phyloP scores from a whole-genome alignment of 1,140 invertebrate genomes.

The Drosophila simulans region DNA sequence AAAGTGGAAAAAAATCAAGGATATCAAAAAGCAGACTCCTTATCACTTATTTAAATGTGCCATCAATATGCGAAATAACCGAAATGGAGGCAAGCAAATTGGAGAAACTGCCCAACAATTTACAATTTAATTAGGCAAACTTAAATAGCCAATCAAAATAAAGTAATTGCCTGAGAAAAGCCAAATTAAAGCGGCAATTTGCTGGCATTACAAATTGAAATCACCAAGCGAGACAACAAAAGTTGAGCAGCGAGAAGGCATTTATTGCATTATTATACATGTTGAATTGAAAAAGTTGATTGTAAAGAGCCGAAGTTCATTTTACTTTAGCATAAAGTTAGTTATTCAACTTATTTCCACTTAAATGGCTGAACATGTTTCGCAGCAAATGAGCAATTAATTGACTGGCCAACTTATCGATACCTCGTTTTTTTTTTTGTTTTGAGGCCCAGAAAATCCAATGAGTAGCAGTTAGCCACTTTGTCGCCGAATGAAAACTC shows the following conservation, averaged over 20 bases:
- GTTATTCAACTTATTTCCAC: too few relatives aligned
- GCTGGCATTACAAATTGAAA: slow-evolving; percentile 1
- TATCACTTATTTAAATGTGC: slow-evolving; percentile 29
- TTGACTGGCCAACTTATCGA: too few relatives aligned
- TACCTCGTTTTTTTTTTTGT: too few relatives aligned
- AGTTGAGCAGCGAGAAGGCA: too few relatives aligned
- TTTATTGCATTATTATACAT: too few relatives aligned
- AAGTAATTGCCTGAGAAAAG: slow-evolving; percentile 29
- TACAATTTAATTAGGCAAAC: slow-evolving; percentile 44
- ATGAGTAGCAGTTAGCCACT: slow-evolving; percentile 25
- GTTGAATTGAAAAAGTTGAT: not conserved
- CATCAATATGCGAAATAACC: slow-evolving; percentile 24
- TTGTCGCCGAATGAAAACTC: slow-evolving; percentile 23
- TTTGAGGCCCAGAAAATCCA: not conserved
- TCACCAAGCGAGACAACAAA: slow-evolving; percentile 7
- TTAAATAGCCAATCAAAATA: slow-evolving; percentile 46
- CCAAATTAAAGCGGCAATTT: slow-evolving; percentile 15
- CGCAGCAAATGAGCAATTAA: too few relatives aligned
- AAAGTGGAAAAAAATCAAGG: slow-evolving; percentile 1
- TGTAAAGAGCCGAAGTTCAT: not conserved
- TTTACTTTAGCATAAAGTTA: too few relatives aligned
- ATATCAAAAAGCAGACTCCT: not conserved
- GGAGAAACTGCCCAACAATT: slow-evolving; percentile 4
- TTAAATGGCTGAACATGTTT: too few relatives aligned
- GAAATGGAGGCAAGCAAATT: not conserved